Evolutionary conservation across 2,113 vertebrate species (phyloP), one percentile per base, ranked within the genome.

Genomic region (Sigmodon hispidus): DNA sequence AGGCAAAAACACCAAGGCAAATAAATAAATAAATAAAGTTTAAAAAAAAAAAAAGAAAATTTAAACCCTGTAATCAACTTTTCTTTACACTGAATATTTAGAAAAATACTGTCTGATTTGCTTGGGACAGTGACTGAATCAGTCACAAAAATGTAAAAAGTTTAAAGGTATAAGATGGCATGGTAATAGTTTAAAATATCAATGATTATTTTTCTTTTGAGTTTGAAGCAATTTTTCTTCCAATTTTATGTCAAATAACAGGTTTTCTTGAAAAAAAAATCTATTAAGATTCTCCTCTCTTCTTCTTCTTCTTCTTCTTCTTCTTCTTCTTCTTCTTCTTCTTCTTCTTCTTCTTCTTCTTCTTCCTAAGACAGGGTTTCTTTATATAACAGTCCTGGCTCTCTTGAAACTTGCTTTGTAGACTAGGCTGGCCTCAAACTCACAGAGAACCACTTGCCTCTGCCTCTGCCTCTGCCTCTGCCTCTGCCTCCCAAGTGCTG

Each of bases 171-270:
- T 79, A 86, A 75, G 9, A 93, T 76, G 73, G 67, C 36, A 96
- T 59, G 57, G 63, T 94, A 45, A 89, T 77, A 87, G 59, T 29
- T 97, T 17, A 96, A 95, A 94, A 92, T 89, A 17, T 48, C 31
- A 65, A n/a, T 90, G 80, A 93, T 26, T 57, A 63, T 93, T 94
- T 89, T 19, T 72, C 8, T 36, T 73, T 45, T 83, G n/a, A 80
- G 45, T 93, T 88, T 84, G n/a, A 63, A 61, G 83, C 9, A 45
- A 36, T 11, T 65, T 84, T 22, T 43, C 12, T 63, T 75, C 40
- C n/a, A 73, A 88, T 88, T 91, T 94, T 87, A 65, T 69, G 31
- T 67, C 90, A 73, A 89, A 26, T 94, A 86, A 84, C 72, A 83
- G 34, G 79, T 79, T 83, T 81, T 52, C 29, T 34, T 85, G 29